Base-by-base conservation (phyloP, 2,797 vertebrate genomes). In the Sebastes alutus region DNA sequence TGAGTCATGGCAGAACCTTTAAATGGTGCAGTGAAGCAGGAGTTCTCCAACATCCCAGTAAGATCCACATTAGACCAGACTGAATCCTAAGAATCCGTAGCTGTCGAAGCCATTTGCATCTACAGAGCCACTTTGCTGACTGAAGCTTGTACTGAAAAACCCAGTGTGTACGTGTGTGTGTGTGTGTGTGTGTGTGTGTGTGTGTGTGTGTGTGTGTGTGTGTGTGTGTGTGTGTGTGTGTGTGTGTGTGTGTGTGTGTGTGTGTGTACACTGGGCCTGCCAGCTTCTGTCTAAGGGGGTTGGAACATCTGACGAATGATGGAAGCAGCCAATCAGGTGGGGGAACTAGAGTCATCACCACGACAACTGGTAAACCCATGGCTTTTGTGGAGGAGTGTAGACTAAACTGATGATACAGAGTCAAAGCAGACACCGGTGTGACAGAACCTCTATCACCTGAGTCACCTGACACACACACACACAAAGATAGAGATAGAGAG, bases 331-430 rank as follows among this genome's bases (percentile, higher is more conserved):
- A 84, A 85, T 82, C 66, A 38, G 42, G 35, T 3, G 9, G 27
- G 42, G 75, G 70, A 80, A 77, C 55, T 60, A 32, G 23, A 75
- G 46, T 30, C 0, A 1, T 92, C 69, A 8, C 90, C 61, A 16
- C 80, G 79, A 83, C 85, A 92, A 92, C 90, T 20, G 6, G 80
- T 82, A 87, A 92, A 90, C 63, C 68, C 61, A 38, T 16, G 22
- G 74, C 67, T 86, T 83, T 75, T 77, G 65, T 52, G 62, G 70
- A 76, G 68, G 80, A 73, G 52, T 12, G 81, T 81, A 90, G 92
- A 91, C 92, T 88, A 90, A 92, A 90, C 84, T 79, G 92, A 88
- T 91, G 78, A 90, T 82, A 76, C 49, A 38, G 61, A 87, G 67
- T 82, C 84, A 84, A 82, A 88, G 81, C 91, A 84, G 83, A 87